Base-by-base conservation (phyloP, 2,888 invertebrate genomes). In the Aproaerema taeniolella region DNA sequence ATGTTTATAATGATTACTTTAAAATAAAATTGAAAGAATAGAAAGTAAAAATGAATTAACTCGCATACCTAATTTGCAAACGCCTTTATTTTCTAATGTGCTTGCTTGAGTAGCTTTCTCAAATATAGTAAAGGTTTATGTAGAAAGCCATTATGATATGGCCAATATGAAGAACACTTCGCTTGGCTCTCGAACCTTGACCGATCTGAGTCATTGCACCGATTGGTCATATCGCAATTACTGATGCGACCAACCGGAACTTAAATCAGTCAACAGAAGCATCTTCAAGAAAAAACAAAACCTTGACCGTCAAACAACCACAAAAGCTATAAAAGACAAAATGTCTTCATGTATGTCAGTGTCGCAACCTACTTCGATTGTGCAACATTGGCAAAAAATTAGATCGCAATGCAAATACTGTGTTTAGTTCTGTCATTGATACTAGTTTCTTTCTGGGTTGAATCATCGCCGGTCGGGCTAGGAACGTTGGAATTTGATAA, bases 331-430 rank as follows among this genome's bases (percentile, higher is more conserved):
- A 82, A 73, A 79, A 79, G 67, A 62, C 53, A 58, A 59, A 52
- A 59, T 37, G 40, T 52, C 47, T 50, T 46, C 77, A 86, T 85
- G 82, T 83, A 75, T 85, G 86, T 86, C 86, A 86, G 82, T 86
- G 86, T 80, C 86, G 78, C 64, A 82, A 83, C 77, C 82, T 68
- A 77, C 63, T 77, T 76, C 69, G 49, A 69, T 79, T 80, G 74
- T 62, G 58, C 67, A 77, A 78, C 68, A 74, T 50, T 50, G 40
- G 44, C 46, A 73, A 77, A 71, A 45, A 71, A 57, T 53, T 49
- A 40, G 53, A 53, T 49, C 57, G 61, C 43, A 47, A 80, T 77
- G 75, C 58, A 61, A 67, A 79, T 68, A 63, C 61, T 67, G 52
- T 66, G 58, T 45, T 53, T 77, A 31, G 46, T 65, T 39, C 38